Percentiles rank a stretch among this genome's conserved stretches.
These are phyloP conservation scores for Lacerta viridis DNA, from an alignment of 2,797 vertebrate genomes.

Conservation along the genomic window DNA sequence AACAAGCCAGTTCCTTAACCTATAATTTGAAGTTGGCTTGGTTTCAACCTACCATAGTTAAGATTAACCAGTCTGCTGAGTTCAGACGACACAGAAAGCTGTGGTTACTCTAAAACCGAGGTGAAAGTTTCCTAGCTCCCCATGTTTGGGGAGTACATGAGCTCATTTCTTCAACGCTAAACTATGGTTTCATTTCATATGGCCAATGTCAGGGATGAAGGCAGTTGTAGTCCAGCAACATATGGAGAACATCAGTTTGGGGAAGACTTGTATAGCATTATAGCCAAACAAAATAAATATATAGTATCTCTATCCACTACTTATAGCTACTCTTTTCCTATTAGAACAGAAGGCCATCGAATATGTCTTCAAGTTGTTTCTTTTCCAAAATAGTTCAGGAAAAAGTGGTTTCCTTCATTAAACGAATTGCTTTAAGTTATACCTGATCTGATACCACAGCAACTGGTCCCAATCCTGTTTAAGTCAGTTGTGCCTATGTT, in stretches of 20 bases:
- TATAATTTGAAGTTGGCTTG: too few relatives aligned
- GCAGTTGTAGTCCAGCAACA: neutral
- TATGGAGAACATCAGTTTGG: neutral
- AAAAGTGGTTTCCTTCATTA: neutral
- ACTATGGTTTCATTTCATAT: too few relatives aligned
- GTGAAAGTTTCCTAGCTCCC: too few relatives aligned
- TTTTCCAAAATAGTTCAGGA: neutral
- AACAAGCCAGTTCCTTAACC: too few relatives aligned
- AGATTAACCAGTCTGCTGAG: too few relatives aligned
- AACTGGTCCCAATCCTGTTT: neutral
- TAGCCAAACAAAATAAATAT: neutral
- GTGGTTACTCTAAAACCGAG: too few relatives aligned
- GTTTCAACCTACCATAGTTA: too few relatives aligned
- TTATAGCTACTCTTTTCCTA: neutral
- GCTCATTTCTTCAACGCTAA: too few relatives aligned
- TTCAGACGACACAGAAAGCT: too few relatives aligned
- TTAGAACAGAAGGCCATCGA: neutral
- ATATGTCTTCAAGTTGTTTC: neutral
- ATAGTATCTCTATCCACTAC: neutral
- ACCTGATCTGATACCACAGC: neutral
- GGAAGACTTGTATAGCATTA: neutral
- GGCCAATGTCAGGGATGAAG: neutral
- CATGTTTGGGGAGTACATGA: too few relatives aligned
- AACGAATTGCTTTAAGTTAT: neutral
- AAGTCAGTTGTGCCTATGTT: neutral